Percentiles rank a stretch among this genome's conserved stretches.
These are phyloP conservation scores for Acholoe squamosa DNA, from an alignment of 2,888 invertebrate genomes.

Conservation along the genomic window DNA sequence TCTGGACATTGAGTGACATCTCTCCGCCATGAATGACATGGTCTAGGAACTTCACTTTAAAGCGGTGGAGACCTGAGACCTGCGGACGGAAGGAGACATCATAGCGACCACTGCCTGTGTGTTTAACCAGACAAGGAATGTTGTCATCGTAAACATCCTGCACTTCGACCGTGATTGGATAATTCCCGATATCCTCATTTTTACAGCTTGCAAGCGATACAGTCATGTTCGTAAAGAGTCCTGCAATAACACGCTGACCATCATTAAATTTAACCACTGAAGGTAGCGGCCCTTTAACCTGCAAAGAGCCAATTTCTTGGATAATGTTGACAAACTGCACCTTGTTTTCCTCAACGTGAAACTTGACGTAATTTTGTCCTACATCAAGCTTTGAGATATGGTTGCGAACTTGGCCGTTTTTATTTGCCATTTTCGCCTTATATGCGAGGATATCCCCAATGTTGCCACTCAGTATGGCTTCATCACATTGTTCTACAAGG, in stretches of 20 bases:
- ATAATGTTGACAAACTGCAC: slow-evolving; percentile 51
- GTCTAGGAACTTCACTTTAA: slow-evolving; percentile 68
- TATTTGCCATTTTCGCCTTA: slow-evolving; percentile 66
- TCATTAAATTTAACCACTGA: slow-evolving; percentile 62
- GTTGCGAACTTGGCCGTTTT: slow-evolving; percentile 62
- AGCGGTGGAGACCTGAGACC: slow-evolving; percentile 68
- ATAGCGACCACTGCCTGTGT: slow-evolving; percentile 67
- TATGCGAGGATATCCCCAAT: slow-evolving; percentile 68
- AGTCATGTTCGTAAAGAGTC: slow-evolving; percentile 65
- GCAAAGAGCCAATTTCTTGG: slow-evolving; percentile 63
- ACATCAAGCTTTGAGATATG: neutral
- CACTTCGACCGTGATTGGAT: slow-evolving; percentile 68
- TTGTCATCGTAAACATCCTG: slow-evolving; percentile 68
- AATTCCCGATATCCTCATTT: slow-evolving; percentile 64
- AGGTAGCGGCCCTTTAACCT: slow-evolving; percentile 63
- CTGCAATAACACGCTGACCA: slow-evolving; percentile 62
- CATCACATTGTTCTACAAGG: slow-evolving; percentile 66
- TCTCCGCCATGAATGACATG: slow-evolving; percentile 64
- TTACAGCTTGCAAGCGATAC: slow-evolving; percentile 64
- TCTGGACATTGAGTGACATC: slow-evolving; percentile 67
- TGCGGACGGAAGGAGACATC: slow-evolving; percentile 69
- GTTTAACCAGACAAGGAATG: slow-evolving; percentile 65
- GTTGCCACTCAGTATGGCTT: slow-evolving; percentile 65
- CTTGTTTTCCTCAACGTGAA: slow-evolving; percentile 63
- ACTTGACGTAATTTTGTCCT: slow-evolving; percentile 65